Evolutionary conservation across 2,888 invertebrate species (phyloP), one percentile per base, ranked within the genome.

Genomic region (Aradus depressus): DNA sequence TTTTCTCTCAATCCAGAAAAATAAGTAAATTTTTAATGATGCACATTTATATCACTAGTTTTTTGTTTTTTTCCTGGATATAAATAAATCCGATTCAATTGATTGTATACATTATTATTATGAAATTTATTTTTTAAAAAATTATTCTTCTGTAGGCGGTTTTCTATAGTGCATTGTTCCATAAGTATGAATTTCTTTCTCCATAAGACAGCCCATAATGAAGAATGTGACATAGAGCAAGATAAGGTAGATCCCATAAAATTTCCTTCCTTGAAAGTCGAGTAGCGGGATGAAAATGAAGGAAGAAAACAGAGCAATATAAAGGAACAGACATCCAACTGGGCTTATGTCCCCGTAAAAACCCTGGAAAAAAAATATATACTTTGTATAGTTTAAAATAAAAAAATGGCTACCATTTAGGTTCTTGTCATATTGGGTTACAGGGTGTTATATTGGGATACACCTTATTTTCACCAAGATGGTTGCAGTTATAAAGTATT

Each of bases 231-330:
- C 2, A 22, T 44, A 44, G 10, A 44, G 31, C 12, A 31, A 1
- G 2, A 44, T 44, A n/a, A 44, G 44, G n/a, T 26, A 44, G 3
- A 44, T 8, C 12, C 44, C 44, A 16, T 21, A 44, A 19, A 4
- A 31, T 21, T 21, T 23, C 22, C 44, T 44, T 44, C 25, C 44
- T 44, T 31, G 19, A 4, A 32, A 44, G 32, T 44, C 22, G 8
- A 44, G n/a, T 2, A 10, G 5, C 1, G 31, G 23, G 26, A 44
- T 8, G n/a, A 31, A 12, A 19, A 31, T 19, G 16, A 44, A 14
- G 3, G 21, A 2, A 1, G 19, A 19, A 8, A 31, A 12, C 2
- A 44, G 31, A 12, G 28, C 3, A 8, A 44, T 44, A 4, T 32
- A 31, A 14, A 44, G 2, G n/a, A 26, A 44, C 3, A 44, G 44